Base-by-base conservation (phyloP, 53 echinoderm and acorn worm species). In the Holothuria scabra region DNA sequence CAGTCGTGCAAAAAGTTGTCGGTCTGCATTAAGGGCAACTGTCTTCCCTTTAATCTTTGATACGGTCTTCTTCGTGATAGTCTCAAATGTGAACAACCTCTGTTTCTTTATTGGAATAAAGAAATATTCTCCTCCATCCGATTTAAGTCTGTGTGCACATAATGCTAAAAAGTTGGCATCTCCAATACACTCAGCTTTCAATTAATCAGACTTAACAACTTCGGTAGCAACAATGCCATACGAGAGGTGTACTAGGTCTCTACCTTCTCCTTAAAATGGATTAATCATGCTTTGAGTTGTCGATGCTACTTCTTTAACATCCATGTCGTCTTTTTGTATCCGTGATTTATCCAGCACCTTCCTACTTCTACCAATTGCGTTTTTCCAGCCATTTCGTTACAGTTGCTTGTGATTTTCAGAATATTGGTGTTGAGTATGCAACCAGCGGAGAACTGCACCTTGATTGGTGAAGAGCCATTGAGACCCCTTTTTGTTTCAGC, bases 401-500 rank as follows among this genome's bases (percentile, higher is more conserved):
- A 66, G 83, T n/a, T 75, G 72, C 29, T 60, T 74, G 8, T 83
- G 21, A 0, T 74, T 88, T 12, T 72, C 74, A 0, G 84, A 71
- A 2, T 83, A 69, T 48, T 60, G 80, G 64, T 71, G 88, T 23
- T 88, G 74, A 0, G 88, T 80, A 0, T 83, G 84, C 2, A 88
- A 46, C 88, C 88, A 88, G 31, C 83, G 34, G 10, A 80, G 84
- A 10, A 88, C 88, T 33, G 83, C 84, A 32, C 74, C 65, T 28
- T 84, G 81, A 19, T 88, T 37, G 21, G 64, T 74, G 34, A 84
- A 7, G 76, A 76, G 49, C 88, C 88, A 1, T 56, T 56, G 21
- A 88, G 32, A 1, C 88, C 79, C 24, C 88, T 78, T 37, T 84
- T 87, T 2, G 84, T 84, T 29, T 84, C 84, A 31, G 88, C 37